A percentile compares a stretch with the other conserved stretches of the same genome.
phyloP scores from a whole-genome alignment of 2,113 vertebrate genomes.

The Calyptomena viridis region DNA sequence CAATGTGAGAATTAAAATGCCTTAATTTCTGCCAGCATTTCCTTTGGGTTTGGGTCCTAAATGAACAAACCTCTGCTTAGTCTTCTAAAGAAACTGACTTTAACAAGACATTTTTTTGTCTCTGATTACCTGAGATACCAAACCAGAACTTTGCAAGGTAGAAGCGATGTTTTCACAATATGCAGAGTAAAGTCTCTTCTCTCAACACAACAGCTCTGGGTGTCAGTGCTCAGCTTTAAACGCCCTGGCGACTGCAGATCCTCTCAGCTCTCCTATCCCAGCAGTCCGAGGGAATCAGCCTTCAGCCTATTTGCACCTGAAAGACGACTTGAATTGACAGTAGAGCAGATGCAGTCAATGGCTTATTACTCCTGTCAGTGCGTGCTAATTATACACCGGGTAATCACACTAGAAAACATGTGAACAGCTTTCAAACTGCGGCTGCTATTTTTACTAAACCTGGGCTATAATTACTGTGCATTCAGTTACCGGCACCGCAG shows the following conservation, averaged over 20 bases:
- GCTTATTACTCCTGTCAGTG: not conserved
- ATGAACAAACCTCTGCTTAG: not conserved
- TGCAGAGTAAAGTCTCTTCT: not conserved
- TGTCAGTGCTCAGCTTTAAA: not conserved
- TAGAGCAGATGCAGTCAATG: not conserved
- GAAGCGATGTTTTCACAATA: not conserved
- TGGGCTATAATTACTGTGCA: not conserved
- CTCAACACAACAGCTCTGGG: rapidly evolving
- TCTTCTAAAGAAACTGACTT: not conserved
- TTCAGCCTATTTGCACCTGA: not conserved
- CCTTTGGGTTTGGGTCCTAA: not conserved
- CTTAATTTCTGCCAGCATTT: not conserved
- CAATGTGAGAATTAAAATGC: not conserved
- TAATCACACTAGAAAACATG: not conserved
- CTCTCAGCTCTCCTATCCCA: not conserved
- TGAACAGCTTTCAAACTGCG: not conserved
- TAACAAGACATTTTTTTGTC: not conserved
- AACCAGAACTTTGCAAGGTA: not conserved
- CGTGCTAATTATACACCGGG: not conserved
- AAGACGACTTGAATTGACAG: not conserved
- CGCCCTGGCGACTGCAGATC: not conserved
- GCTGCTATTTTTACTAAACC: conserved; percentile 14
- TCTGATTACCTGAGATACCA: not conserved
- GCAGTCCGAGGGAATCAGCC: not conserved
- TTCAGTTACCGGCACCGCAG: not conserved